Base-by-base conservation (phyloP, 2,797 vertebrate genomes). In the Cynodonichthys magdalenae region DNA sequence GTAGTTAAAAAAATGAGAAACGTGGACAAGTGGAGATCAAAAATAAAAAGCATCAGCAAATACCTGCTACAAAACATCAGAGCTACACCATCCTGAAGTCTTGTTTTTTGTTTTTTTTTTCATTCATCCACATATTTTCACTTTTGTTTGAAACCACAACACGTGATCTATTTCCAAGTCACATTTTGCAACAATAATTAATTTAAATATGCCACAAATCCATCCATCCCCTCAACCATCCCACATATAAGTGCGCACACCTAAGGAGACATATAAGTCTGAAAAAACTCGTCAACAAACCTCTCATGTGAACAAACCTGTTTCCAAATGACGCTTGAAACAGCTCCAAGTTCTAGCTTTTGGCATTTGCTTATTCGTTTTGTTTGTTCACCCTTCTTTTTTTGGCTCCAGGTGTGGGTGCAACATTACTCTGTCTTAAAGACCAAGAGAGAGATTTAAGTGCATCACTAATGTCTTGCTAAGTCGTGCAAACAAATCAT, bases 291-390 rank as follows among this genome's bases (percentile, higher is more conserved):
- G 53, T 42, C 15, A 60, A 59, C 62, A 69, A 69, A 47, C 66
- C 63, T 77, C 54, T 52, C 52, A 63, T 74, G 80, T 79, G 84
- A 89, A 70, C 85, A 81, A 89, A 89, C 89, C 84, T 81, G 80
- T 86, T 87, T 59, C 19, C 14, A 74, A 74, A 66, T 45, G 67
- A 67, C 66, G 55, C 55, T 56, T 80, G 75, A 84, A 85, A 63
- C 41, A 5, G 44, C 50, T 78, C 73, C 58, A 77, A 71, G 47
- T 57, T 55, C 18, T 29, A 56, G 36, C 10, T 1, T 58, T 66
- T 59, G 24, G 24, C 57, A 57, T 34, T 8, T 17, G 8, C 45
- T 56, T 41, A 3, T 39, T 53, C 61, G 54, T 53, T 53, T 53
- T 63, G 58, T 41, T 53, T 59, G 58, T 48, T 39, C 12, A 63